Percentiles rank a stretch among this genome's conserved stretches.
Evolutionary conservation across 2,888 invertebrate species (phyloP).

Genomic region (Pterostichus niger): DNA sequence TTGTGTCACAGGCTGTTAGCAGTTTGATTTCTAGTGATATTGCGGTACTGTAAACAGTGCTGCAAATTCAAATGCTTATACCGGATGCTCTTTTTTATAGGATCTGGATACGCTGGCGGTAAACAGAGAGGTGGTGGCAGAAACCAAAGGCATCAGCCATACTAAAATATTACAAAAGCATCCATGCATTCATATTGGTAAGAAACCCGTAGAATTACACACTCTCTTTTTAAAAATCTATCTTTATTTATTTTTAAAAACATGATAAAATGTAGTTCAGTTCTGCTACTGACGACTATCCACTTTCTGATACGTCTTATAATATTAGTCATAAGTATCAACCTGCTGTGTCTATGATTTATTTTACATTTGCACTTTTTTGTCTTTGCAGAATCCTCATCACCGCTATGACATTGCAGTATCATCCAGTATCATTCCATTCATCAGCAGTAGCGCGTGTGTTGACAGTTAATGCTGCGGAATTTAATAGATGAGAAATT

Average conservation of each 20-base stretch:
- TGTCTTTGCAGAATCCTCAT: constrained; percentile 63
- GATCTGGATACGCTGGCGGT: constrained; percentile 87
- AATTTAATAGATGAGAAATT: constrained; percentile 51
- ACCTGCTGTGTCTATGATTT: neutral
- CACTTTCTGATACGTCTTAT: constrained; percentile 56
- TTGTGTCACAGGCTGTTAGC: constrained; percentile 54
- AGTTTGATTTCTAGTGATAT: constrained; percentile 61
- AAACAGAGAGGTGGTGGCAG: constrained; percentile 89
- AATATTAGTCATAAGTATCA: neutral
- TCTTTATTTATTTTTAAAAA: constrained; percentile 7
- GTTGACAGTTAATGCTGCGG: constrained; percentile 61
- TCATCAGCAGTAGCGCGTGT: constrained; percentile 67
- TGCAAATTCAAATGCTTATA: constrained; percentile 50
- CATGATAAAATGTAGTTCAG: constrained; percentile 69
- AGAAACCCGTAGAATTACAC: constrained; percentile 43
- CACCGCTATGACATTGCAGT: constrained; percentile 60
- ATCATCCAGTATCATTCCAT: constrained; percentile 67
- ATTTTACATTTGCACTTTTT: constrained; percentile 4
- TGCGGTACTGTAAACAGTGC: constrained; percentile 40
- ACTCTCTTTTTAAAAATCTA: neutral
- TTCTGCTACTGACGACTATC: constrained; percentile 70
- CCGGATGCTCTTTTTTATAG: constrained; percentile 69
- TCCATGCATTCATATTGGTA: constrained; percentile 67
- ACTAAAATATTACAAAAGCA: constrained; percentile 78
- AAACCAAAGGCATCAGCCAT: constrained; percentile 94